A percentile compares a stretch with the other conserved stretches of the same genome.
phyloP scores from a whole-genome alignment of 2,113 vertebrate species.

The Riparia riparia region DNA sequence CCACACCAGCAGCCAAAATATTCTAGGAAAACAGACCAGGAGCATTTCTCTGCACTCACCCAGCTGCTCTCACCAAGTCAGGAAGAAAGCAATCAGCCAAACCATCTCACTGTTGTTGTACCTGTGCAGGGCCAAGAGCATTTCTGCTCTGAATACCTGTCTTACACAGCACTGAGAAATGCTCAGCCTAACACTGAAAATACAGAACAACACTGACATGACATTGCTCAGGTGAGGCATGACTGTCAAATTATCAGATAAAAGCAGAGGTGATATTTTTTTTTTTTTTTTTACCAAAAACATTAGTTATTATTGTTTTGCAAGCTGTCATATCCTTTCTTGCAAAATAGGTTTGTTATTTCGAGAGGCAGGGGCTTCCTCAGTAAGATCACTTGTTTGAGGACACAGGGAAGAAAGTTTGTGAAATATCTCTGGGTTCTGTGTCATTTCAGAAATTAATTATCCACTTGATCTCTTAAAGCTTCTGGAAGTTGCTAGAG shows the following conservation, averaged over 20 bases:
- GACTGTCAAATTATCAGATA: neutral
- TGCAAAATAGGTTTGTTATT: neutral
- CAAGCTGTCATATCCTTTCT: too few relatives aligned
- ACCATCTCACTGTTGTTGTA: neutral
- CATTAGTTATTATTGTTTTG: neutral
- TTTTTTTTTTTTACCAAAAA: neutral
- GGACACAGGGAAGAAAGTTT: neutral
- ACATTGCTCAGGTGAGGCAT: neutral
- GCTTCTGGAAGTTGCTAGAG: neutral
- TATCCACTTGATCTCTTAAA: neutral
- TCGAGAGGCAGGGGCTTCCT: neutral
- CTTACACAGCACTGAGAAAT: neutral
- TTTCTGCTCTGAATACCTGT: rapidly evolving
- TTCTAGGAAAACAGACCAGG: neutral
- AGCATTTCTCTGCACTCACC: neutral
- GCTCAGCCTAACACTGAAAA: neutral
- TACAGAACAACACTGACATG: neutral
- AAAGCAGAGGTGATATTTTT: neutral
- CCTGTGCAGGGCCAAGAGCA: neutral
- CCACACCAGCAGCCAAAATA: neutral
- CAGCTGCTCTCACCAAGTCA: neutral
- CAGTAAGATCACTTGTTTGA: neutral
- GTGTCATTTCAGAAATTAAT: neutral
- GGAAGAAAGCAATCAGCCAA: neutral
- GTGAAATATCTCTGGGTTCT: neutral